Evolutionary conservation across 2,888 invertebrate genomes (phyloP).

Genomic region (Atrina japonica): DNA sequence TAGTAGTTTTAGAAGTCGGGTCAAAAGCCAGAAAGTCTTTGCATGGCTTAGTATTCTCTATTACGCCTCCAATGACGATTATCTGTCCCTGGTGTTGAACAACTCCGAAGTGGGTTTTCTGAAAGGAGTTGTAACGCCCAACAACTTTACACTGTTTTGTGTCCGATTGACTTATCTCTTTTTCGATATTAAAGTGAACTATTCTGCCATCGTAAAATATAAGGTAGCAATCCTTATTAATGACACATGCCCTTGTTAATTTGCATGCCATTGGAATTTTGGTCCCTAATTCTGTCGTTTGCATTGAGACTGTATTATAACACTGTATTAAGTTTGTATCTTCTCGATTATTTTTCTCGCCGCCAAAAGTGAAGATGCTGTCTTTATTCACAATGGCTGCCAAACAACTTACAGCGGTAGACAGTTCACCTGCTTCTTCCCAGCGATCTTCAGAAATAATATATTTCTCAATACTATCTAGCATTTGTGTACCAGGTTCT

Average conservation of each 20-base stretch:
- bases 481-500: constrained; percentile 61
- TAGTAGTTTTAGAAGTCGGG: constrained; percentile 58
- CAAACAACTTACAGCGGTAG: constrained; percentile 65
- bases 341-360: constrained; percentile 69
- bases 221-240: constrained; percentile 63
- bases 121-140: constrained; percentile 66
- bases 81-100: constrained; percentile 67
- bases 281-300: constrained; percentile 55
- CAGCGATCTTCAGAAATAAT: constrained; percentile 61
- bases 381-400: constrained; percentile 67
- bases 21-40: constrained; percentile 67
- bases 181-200: constrained; percentile 57
- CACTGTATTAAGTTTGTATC: constrained; percentile 69
- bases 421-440: constrained; percentile 59
- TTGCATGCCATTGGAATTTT: constrained; percentile 68
- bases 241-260: constrained; percentile 67
- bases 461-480: constrained; percentile 68
- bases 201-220: constrained; percentile 70
- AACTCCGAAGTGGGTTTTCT: constrained; percentile 70
- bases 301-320: constrained; percentile 63
- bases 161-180: constrained; percentile 13
- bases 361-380: constrained; percentile 68
- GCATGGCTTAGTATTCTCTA: constrained; percentile 63
- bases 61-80: constrained; percentile 61
- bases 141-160: constrained; percentile 50